These are phyloP conservation scores for Pelosia muscerda DNA, from an alignment of 2,888 invertebrate genomes.

Conservation along the genomic window DNA sequence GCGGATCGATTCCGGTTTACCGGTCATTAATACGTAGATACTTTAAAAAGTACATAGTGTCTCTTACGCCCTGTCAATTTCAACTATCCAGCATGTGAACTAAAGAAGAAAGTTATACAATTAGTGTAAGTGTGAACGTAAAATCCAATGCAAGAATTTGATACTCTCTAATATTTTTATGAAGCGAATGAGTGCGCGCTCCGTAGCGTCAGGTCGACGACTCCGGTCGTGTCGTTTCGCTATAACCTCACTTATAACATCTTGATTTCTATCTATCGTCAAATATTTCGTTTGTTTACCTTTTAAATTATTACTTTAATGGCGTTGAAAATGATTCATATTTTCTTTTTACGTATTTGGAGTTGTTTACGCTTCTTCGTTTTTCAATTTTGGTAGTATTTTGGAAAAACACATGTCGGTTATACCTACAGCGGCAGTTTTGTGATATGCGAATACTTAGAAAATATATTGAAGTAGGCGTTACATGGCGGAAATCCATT, in stretches of 20 bases:
- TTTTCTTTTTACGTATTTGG: neutral
- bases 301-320: neutral
- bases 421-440: too few species aligned
- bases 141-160: conserved; percentile 22
- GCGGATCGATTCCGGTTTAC: too few species aligned
- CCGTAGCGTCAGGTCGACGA: conserved; percentile 44
- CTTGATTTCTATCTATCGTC: conserved; percentile 39
- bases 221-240: conserved; percentile 45
- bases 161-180: conserved; percentile 31
- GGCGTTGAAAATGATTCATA: neutral
- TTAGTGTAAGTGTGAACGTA: neutral
- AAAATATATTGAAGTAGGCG: too few species aligned
- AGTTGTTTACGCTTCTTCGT: neutral
- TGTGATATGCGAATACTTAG: too few species aligned
- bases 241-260: conserved; percentile 39
- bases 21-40: too few species aligned
- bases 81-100: neutral
- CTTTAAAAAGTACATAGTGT: too few species aligned
- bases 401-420: neutral
- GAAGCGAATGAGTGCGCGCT: conserved; percentile 42
- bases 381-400: neutral
- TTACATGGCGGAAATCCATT: too few species aligned
- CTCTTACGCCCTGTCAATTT: too few species aligned
- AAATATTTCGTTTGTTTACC: conserved; percentile 33
- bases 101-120: neutral